Percentiles rank a stretch among this genome's conserved stretches.
Evolutionary conservation across 2,797 vertebrate genomes (phyloP).

Genomic region (Chromis chromis): DNA sequence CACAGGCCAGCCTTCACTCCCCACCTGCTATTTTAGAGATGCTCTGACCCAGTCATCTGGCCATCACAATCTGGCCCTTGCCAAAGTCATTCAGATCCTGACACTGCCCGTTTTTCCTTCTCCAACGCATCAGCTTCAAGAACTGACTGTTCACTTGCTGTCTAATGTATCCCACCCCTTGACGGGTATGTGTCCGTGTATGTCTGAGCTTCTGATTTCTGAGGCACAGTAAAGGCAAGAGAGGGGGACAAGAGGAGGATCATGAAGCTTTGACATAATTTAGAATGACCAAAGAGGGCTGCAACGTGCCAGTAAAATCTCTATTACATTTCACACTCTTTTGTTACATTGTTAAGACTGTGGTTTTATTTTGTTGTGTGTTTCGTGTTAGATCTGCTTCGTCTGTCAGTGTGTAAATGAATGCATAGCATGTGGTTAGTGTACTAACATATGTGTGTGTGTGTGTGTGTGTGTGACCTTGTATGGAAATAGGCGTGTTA

Average conservation of each 20-base stretch:
- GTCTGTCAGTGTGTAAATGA: neutral
- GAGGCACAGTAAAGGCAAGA: neutral
- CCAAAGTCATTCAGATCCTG: no score
- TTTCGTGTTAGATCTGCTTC: neutral
- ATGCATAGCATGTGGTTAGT: neutral
- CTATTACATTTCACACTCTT: no score
- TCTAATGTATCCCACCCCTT: no score
- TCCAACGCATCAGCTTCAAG: no score
- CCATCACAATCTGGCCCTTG: no score
- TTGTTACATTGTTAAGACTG: neutral
- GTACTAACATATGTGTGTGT: neutral
- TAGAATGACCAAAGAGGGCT: neutral
- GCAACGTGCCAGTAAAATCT: neutral
- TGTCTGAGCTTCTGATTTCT: neutral
- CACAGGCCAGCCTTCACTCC: no score
- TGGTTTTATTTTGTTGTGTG: neutral
- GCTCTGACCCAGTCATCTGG: no score
- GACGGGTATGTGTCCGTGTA: no score
- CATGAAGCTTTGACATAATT: neutral
- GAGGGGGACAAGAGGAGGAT: neutral
- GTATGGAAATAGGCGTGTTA: neutral
- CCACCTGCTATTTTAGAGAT: no score
- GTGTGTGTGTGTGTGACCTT: neutral
- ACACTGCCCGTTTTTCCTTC: no score
- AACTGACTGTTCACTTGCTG: no score